Conservation (phyloP, 1,140 invertebrate species). For the Dufourea novaeangliae region DNA sequence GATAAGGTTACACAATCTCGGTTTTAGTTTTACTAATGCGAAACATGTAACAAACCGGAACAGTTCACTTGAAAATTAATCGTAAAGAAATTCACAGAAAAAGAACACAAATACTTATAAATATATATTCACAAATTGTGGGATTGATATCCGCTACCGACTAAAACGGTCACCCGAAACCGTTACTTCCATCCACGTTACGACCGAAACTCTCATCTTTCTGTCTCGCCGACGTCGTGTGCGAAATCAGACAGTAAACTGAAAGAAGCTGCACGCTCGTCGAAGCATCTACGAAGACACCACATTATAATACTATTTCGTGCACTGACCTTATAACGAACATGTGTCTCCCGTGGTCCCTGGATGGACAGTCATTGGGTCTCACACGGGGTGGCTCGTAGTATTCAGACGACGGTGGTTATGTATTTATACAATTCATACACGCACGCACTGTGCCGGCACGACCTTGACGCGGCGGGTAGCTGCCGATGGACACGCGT, state of each 20-base stretch:
- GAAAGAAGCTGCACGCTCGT: slow-evolving; percentile 9
- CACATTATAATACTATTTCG: slow-evolving; percentile 40
- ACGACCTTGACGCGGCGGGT: slow-evolving; percentile 49
- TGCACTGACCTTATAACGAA: slow-evolving; percentile 79
- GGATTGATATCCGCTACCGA: slow-evolving; percentile 33
- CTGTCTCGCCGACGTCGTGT: neutral
- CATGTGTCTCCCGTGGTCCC: slow-evolving; percentile 80
- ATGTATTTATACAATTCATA: slow-evolving; percentile 46
- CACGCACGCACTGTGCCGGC: slow-evolving; percentile 54
- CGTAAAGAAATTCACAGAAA: too few species aligned
- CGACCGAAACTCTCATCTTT: neutral
- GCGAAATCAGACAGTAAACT: slow-evolving; percentile 6
- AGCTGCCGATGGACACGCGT: slow-evolving; percentile 59
- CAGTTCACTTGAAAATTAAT: neutral
- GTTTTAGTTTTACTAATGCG: too few species aligned
- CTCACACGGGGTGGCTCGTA: slow-evolving; percentile 70
- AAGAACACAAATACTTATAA: too few species aligned
- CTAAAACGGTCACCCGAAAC: slow-evolving; percentile 9
- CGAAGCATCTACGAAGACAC: slow-evolving; percentile 21
- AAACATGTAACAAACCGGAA: too few species aligned
- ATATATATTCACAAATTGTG: slow-evolving; percentile 39
- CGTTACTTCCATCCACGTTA: slow-evolving; percentile 19
- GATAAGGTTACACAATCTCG: too few species aligned
- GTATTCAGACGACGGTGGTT: slow-evolving; percentile 59
- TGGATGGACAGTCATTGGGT: slow-evolving; percentile 80